Evolutionary conservation across 1,140 invertebrate genomes (phyloP).

Genomic region (Cheumatopsyche charites): DNA sequence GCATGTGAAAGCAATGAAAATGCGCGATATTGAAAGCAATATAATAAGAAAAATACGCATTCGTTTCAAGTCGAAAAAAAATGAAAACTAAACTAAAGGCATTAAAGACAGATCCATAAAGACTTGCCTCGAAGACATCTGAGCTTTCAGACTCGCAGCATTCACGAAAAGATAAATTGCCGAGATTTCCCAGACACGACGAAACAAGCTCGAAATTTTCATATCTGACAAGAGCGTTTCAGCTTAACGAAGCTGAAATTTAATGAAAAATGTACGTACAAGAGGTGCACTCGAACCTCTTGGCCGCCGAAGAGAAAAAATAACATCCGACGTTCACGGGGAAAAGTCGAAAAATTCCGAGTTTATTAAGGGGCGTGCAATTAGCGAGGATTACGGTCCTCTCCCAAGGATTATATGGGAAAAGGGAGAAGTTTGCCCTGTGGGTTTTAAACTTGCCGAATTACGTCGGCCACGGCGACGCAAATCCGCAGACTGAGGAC

Average conservation of each 20-base stretch:
- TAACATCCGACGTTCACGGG: neutral
- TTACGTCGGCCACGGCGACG: constrained; percentile 18
- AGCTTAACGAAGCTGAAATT: constrained; percentile 8
- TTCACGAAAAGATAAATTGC: neutral
- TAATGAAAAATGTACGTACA: constrained; percentile 27
- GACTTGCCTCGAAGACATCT: no score
- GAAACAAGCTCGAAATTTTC: no score
- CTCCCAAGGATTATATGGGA: constrained; percentile 1
- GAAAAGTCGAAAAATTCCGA: constrained; percentile 28
- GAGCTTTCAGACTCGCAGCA: no score
- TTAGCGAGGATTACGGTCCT: constrained; percentile 36
- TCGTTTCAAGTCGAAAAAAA: no score
- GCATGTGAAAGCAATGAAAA: no score
- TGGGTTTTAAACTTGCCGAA: constrained; percentile 20
- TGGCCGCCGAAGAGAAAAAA: neutral
- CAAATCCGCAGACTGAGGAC: constrained; percentile 31
- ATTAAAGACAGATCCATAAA: no score
- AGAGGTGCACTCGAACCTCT: neutral
- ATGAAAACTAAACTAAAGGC: no score
- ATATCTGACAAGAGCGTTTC: neutral
- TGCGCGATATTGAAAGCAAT: no score
- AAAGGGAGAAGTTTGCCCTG: constrained; percentile 18
- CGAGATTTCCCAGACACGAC: neutral
- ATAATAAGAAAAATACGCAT: no score
- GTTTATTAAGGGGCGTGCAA: constrained; percentile 33